A percentile compares a stretch with the other conserved stretches of the same genome.
Evolutionary conservation across 2,797 vertebrate genomes (phyloP).

Genomic region (Melopsittacus undulatus): DNA sequence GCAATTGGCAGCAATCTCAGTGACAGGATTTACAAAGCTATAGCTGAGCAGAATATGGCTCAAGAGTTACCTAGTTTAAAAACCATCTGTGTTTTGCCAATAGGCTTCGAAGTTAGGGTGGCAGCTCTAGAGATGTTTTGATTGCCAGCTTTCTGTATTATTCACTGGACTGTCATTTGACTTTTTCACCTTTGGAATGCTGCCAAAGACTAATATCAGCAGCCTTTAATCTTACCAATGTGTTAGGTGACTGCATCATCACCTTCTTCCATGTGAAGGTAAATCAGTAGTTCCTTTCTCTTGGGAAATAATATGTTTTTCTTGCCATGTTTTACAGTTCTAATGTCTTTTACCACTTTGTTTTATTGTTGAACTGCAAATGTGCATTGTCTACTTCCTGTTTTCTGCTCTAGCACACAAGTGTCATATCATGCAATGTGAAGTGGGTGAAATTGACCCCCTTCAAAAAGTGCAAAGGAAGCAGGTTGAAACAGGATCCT

Average conservation of each 20-base stretch:
- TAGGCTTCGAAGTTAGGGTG: background rate
- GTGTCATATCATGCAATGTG: background rate
- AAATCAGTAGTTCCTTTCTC: constrained; percentile 28
- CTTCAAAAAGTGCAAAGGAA: background rate
- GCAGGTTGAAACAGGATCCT: background rate
- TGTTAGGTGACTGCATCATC: constrained; percentile 53
- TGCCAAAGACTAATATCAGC: constrained; percentile 9
- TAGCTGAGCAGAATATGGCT: background rate
- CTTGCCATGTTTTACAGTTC: constrained; percentile 32
- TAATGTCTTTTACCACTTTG: constrained; percentile 36
- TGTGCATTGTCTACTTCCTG: background rate
- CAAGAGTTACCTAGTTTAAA: background rate
- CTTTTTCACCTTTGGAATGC: background rate
- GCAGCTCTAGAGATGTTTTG: background rate
- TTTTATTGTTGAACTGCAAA: constrained; percentile 21
- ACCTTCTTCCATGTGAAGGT: constrained; percentile 33
- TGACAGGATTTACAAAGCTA: background rate
- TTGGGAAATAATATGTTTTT: background rate
- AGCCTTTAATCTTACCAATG: constrained; percentile 33
- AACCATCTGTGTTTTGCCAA: background rate
- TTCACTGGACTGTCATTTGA: background rate
- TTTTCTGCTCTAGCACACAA: background rate
- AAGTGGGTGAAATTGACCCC: background rate
- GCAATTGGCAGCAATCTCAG: background rate
- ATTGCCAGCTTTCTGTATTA: background rate